phyloP scores from a whole-genome alignment of 1,140 invertebrate species.

The Campoletis sonorensis region DNA sequence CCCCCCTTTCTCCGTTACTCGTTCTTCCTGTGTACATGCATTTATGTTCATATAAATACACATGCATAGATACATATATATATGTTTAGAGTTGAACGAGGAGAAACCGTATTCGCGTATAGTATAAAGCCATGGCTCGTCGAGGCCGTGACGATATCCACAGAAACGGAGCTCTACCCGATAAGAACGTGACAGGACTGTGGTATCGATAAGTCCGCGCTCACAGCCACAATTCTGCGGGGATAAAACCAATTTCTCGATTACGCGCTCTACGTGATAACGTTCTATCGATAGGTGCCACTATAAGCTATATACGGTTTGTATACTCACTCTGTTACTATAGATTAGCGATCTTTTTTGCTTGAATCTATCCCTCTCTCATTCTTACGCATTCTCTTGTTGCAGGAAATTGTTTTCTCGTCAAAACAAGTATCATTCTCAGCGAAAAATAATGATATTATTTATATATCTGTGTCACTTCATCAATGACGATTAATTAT shows the following conservation, averaged over 20 bases:
- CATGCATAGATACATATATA: neutral
- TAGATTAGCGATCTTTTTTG: neutral
- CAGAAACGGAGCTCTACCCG: constrained; percentile 38
- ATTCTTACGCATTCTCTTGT: neutral
- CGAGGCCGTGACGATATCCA: constrained; percentile 36
- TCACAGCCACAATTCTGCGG: constrained; percentile 27
- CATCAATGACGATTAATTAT: too few relatives aligned
- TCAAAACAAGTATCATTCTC: neutral
- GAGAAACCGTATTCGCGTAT: constrained; percentile 17
- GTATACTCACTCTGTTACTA: constrained; percentile 22
- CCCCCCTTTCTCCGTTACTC: neutral
- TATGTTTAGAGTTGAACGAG: neutral
- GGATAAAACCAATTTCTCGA: constrained; percentile 46
- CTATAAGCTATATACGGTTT: neutral
- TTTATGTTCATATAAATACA: neutral
- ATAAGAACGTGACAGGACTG: constrained; percentile 42
- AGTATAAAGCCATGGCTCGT: constrained; percentile 37
- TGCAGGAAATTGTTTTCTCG: neutral
- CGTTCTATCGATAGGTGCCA: constrained; percentile 19
- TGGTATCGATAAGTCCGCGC: constrained; percentile 11
- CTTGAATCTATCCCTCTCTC: neutral
- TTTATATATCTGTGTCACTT: neutral
- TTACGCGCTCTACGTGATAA: constrained; percentile 43
- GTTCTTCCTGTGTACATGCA: neutral
- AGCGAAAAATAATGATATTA: neutral